Evolutionary conservation across 2,113 vertebrate genomes (phyloP).

Genomic region (Tetrax tetrax): DNA sequence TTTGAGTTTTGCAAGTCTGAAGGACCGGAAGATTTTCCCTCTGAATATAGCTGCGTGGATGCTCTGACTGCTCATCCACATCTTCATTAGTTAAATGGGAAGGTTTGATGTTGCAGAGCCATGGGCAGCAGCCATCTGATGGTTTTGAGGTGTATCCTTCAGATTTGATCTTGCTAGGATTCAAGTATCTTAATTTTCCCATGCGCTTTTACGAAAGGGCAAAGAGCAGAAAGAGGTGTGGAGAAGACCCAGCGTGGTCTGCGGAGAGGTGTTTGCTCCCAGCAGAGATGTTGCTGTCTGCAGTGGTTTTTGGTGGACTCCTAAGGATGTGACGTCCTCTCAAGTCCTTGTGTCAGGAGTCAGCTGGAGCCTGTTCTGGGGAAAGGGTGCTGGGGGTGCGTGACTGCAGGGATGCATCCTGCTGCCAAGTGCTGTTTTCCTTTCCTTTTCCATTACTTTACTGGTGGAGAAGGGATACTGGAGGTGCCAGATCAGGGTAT

Average conservation of each 20-base stretch:
- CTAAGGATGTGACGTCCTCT: neutral
- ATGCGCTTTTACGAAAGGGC: accelerated
- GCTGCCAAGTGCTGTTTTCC: neutral
- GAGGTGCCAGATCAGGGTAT: neutral
- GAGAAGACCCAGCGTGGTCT: neutral
- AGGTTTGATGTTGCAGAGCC: neutral
- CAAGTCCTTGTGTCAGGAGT: neutral
- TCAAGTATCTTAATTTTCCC: neutral
- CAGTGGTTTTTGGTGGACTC: neutral
- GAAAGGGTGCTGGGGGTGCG: neutral
- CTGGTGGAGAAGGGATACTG: neutral
- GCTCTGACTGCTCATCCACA: accelerated
- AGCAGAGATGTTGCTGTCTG: neutral
- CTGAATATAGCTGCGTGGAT: neutral
- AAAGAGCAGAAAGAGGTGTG: neutral
- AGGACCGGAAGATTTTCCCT: neutral
- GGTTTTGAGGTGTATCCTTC: neutral
- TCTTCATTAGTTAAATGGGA: neutral
- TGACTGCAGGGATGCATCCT: neutral
- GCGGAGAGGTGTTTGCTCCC: neutral
- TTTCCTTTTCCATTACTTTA: neutral
- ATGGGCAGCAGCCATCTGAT: accelerated
- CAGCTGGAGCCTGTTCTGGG: neutral
- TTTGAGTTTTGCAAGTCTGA: neutral
- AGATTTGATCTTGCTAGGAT: neutral